These are phyloP conservation scores for Poeciliopsis infans DNA, from an alignment of 2,797 vertebrate genomes.

Conservation along the genomic window DNA sequence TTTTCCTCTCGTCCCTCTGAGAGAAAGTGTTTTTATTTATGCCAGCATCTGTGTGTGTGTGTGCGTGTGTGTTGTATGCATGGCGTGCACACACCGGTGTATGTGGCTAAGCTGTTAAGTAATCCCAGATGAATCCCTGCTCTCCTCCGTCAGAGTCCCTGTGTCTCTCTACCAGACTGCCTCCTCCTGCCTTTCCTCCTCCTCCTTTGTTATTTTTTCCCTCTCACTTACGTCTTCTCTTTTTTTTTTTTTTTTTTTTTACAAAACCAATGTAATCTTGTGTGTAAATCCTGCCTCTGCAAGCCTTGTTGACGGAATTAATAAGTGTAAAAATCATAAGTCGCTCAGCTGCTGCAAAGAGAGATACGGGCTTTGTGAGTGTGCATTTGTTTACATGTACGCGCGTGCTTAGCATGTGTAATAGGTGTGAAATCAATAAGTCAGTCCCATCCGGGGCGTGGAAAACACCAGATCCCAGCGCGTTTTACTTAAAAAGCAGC, in stretches of 20 bases:
- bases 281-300: slow-evolving; percentile 78
- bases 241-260: slow-evolving; percentile 34
- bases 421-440: slow-evolving; percentile 79
- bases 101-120: slow-evolving; percentile 79
- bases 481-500: slow-evolving; percentile 65
- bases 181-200: slow-evolving; percentile 51
- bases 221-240: slow-evolving; percentile 33
- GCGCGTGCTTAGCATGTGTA: slow-evolving; percentile 68
- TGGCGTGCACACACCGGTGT: slow-evolving; percentile 9
- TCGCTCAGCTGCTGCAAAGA: slow-evolving; percentile 59
- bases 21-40: slow-evolving; percentile 84
- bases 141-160: slow-evolving; percentile 73
- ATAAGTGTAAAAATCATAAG: slow-evolving; percentile 79
- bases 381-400: slow-evolving; percentile 70
- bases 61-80: slow-evolving; percentile 35
- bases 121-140: slow-evolving; percentile 79
- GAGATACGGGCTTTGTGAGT: slow-evolving; percentile 30
- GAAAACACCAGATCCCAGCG: slow-evolving; percentile 66
- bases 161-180: slow-evolving; percentile 69
- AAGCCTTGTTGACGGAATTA: slow-evolving; percentile 78
- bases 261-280: slow-evolving; percentile 78
- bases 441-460: slow-evolving; percentile 67
- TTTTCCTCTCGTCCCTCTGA: slow-evolving; percentile 76
- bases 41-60: slow-evolving; percentile 66
- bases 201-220: slow-evolving; percentile 57